Evolutionary conservation across 2,888 invertebrate species (phyloP).

Genomic region (Cheilosia pagana): DNA sequence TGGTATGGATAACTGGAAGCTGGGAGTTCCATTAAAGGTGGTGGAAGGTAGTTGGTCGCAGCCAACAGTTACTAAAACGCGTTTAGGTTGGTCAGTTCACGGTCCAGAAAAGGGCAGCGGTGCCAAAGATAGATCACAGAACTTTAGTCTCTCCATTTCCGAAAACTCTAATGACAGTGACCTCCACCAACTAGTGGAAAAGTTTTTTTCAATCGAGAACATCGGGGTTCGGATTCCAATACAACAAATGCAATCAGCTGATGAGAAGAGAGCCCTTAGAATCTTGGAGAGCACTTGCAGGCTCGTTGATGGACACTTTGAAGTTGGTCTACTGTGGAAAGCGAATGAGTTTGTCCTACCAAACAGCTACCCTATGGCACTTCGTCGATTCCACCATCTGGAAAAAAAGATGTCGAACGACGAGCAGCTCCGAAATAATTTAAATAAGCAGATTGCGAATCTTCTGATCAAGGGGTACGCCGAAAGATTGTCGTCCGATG

Average conservation of each 20-base stretch:
- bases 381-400: background rate
- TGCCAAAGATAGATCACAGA: background rate
- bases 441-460: conserved; percentile 36
- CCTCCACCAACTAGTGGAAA: background rate
- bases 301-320: conserved; percentile 37
- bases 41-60: conserved; percentile 6
- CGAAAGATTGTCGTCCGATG: conserved; percentile 31
- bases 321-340: conserved; percentile 75
- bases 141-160: background rate
- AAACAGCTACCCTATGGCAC: background rate
- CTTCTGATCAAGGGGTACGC: conserved; percentile 53
- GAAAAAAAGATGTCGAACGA: conserved; percentile 47
- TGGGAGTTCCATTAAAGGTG: conserved; percentile 20
- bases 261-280: conserved; percentile 29
- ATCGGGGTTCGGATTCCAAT: conserved; percentile 6
- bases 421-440: background rate
- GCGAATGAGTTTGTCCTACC: conserved; percentile 45
- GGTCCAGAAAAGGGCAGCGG: background rate
- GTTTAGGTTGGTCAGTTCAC: conserved; percentile 22
- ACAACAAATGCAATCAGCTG: conserved; percentile 10
- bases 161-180: background rate
- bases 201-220: conserved; percentile 15
- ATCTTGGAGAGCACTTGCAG: conserved; percentile 45
- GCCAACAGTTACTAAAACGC: conserved; percentile 26
- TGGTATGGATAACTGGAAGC: conserved; percentile 13